Evolutionary conservation across 2,797 vertebrate genomes (phyloP), one percentile per base, ranked within the genome.

Genomic region (Hipposideros larvatus): DNA sequence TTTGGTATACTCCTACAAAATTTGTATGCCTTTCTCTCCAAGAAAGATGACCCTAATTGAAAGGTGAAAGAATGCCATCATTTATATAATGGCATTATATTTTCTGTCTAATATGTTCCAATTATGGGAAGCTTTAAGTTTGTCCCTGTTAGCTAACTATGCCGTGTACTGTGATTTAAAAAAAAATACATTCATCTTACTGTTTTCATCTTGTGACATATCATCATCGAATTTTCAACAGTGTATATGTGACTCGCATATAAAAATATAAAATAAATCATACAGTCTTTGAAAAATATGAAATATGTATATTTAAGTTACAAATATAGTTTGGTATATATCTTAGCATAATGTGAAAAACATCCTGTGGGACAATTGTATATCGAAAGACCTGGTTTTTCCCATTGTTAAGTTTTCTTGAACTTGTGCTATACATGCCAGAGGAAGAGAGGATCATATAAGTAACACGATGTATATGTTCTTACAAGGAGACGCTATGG

Each of bases 181-280:
- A 51, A 96, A 97, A 97, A 98, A 95, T 96, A 1, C 97, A 96
- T 59, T 95, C 92, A 96, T 97, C 90, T 41, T 97, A 94, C 13
- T 57, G 65, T 94, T 97, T 98, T 97, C 91, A 31, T 94, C 51
- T 90, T 96, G n/a, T 94, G 88, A 90, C 63, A 87, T 97, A 79
- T 31, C 65, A 31, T 94, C 43, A 74, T 96, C 75, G 93, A 90
- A 66, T 96, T 97, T 96, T 97, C 90, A 97, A 85, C 37, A 92
- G 3, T 55, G 53, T 16, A 21, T 83, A 4, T 73, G 80, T 96
- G 90, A 97, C n/a, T 55, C 97, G 90, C n/a, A 93, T 97, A 65
- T 95, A 95, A 97, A 98, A 95, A 96, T 37, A 65, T 94, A 90
- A 98, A 75, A 96, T 71, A 93, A 97, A 83, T 96, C 0, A 43